Percentiles rank a stretch among this genome's conserved stretches.
These are phyloP conservation scores for Cardiocondyla obscurior DNA, from an alignment of 1,140 invertebrate genomes.

Conservation along the genomic window DNA sequence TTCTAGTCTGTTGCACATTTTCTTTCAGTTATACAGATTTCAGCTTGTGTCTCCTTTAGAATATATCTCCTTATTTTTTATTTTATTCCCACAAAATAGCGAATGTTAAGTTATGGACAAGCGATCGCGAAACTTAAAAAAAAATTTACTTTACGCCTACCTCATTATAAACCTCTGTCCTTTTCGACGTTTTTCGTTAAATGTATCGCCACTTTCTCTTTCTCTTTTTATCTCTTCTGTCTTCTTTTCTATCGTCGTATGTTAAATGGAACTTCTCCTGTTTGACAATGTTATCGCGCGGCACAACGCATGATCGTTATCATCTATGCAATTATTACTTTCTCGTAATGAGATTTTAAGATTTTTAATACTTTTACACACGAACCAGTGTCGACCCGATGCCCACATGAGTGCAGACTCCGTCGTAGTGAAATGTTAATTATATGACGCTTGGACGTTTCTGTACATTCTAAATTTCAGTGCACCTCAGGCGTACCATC, in stretches of 20 bases:
- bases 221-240: constrained; percentile 32
- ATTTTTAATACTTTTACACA: constrained; percentile 42
- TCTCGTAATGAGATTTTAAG: constrained; percentile 48
- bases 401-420: constrained; percentile 71
- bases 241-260: constrained; percentile 22
- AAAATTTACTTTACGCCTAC: neutral
- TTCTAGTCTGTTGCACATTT: constrained; percentile 49
- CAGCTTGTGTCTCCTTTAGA: constrained; percentile 57
- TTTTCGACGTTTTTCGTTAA: constrained; percentile 12
- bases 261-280: constrained; percentile 7
- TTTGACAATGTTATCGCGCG: constrained; percentile 28
- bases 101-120: constrained; percentile 21
- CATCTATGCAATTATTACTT: constrained; percentile 50
- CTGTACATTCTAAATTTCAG: constrained; percentile 81
- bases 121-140: constrained; percentile 30
- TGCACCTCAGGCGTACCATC: constrained; percentile 79
- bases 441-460: constrained; percentile 75
- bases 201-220: neutral
- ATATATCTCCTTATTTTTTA: constrained; percentile 37
- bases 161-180: constrained; percentile 1
- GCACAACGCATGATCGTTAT: constrained; percentile 48
- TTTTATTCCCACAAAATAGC: constrained; percentile 17
- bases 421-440: constrained; percentile 68
- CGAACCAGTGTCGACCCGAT: constrained; percentile 69
- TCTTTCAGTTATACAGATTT: constrained; percentile 38